These are phyloP conservation scores for Tyrannus savana DNA, from an alignment of 2,113 vertebrate genomes.

Conservation along the genomic window DNA sequence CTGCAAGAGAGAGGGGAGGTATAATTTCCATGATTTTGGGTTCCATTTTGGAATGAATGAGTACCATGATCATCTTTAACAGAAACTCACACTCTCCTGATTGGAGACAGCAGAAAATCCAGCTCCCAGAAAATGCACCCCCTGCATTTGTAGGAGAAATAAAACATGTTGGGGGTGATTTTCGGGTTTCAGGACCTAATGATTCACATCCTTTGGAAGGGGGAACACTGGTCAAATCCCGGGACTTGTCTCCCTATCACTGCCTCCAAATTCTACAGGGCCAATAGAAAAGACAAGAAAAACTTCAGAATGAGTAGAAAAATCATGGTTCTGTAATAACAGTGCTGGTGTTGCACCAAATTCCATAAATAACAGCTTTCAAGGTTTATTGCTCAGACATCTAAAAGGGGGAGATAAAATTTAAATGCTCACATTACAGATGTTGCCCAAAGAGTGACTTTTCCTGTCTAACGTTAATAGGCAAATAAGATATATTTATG, in stretches of 20 bases:
- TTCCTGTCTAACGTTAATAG: background rate
- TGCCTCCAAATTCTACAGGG: background rate
- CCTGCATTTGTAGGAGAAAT: background rate
- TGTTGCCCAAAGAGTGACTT: slow-evolving; percentile 1
- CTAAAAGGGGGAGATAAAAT: slow-evolving; percentile 13
- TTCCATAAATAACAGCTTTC: slow-evolving; percentile 4
- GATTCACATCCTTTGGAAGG: background rate
- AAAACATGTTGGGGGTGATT: background rate
- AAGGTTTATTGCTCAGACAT: background rate
- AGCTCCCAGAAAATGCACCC: background rate
- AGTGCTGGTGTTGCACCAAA: background rate
- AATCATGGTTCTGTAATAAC: background rate
- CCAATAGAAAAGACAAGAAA: background rate
- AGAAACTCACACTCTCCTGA: background rate
- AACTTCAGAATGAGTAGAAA: background rate
- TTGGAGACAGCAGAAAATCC: background rate
- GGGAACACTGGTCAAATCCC: background rate
- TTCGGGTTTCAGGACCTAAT: background rate
- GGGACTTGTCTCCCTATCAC: background rate
- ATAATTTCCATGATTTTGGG: background rate
- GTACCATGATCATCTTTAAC: background rate
- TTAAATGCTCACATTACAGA: background rate
- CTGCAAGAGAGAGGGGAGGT: background rate
- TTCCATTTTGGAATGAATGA: background rate
- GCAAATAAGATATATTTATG: slow-evolving; percentile 31